Evolutionary conservation across 2,113 vertebrate genomes (phyloP).

Genomic region (Carlito syrichta): DNA sequence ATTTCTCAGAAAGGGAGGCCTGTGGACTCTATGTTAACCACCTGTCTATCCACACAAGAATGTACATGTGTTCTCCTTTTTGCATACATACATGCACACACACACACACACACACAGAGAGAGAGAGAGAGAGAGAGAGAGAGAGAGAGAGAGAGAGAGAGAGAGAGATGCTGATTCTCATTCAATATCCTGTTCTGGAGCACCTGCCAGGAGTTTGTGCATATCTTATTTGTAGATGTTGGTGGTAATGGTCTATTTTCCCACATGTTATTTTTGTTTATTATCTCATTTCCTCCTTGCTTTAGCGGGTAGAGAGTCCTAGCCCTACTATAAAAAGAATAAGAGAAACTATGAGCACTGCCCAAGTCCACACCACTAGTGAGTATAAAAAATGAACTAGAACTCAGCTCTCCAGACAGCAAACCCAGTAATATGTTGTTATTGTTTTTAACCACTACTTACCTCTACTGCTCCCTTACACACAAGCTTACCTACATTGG

Average conservation of each 20-base stretch:
- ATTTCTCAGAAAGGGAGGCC: not conserved
- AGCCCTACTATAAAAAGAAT: not conserved
- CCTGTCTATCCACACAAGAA: not conserved
- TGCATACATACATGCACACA: not conserved
- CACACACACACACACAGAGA: too few relatives aligned
- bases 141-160: too few relatives aligned
- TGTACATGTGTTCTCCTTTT: not conserved
- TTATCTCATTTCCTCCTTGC: slow-evolving; percentile 29
- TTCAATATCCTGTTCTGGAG: not conserved
- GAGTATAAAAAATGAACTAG: not conserved
- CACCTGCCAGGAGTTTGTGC: not conserved
- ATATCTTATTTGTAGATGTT: not conserved
- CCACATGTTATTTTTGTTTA: not conserved
- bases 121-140: too few relatives aligned
- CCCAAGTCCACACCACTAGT: not conserved
- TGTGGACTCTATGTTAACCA: not conserved
- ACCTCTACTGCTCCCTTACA: not conserved
- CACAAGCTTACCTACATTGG: not conserved
- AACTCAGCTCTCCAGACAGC: not conserved
- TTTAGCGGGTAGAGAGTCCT: not conserved
- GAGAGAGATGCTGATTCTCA: not conserved
- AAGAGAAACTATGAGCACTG: not conserved
- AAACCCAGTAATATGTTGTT: not conserved
- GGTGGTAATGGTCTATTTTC: not conserved
- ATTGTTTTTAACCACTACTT: not conserved